Evolutionary conservation across 1,140 invertebrate species (phyloP).

Genomic region (Drosophila cardini): DNA sequence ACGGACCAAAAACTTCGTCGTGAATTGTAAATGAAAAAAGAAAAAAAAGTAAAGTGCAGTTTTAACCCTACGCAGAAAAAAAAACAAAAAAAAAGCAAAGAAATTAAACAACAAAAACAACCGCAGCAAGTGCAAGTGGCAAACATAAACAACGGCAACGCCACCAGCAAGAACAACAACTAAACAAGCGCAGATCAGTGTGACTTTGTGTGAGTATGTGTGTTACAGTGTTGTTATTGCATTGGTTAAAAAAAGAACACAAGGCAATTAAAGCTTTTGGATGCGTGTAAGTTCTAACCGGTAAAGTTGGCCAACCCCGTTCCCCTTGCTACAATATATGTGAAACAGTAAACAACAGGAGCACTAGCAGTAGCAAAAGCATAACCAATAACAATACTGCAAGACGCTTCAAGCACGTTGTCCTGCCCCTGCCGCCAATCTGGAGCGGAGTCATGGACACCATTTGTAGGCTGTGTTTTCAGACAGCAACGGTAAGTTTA

Average conservation of each 20-base stretch:
- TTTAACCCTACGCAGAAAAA: slow-evolving; percentile 67
- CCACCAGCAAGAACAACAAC: slow-evolving; percentile 47
- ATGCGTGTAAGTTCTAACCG: slow-evolving; percentile 63
- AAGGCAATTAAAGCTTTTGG: slow-evolving; percentile 47
- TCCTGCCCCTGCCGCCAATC: slow-evolving; percentile 60
- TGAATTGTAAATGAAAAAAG: slow-evolving; percentile 77
- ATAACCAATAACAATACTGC: slow-evolving; percentile 48
- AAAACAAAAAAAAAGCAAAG: slow-evolving; percentile 65
- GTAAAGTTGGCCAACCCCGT: slow-evolving; percentile 58
- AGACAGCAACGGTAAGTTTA: slow-evolving; percentile 82
- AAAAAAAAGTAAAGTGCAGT: slow-evolving; percentile 66
- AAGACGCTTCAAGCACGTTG: slow-evolving; percentile 58
- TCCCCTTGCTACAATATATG: slow-evolving; percentile 30
- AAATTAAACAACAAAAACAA: slow-evolving; percentile 78
- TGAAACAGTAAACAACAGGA: slow-evolving; percentile 40
- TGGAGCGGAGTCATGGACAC: slow-evolving; percentile 81
- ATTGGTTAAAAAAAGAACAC: slow-evolving; percentile 50
- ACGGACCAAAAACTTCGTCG: slow-evolving; percentile 68
- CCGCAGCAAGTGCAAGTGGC: slow-evolving; percentile 71
- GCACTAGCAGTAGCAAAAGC: slow-evolving; percentile 18
- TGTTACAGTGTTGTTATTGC: slow-evolving; percentile 53
- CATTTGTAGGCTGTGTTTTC: slow-evolving; percentile 84
- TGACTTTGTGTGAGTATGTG: slow-evolving; percentile 20
- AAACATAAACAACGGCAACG: slow-evolving; percentile 76
- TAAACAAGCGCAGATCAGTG: slow-evolving; percentile 54